Percentiles rank a stretch among this genome's conserved stretches.
Conservation (phyloP, 2,113 vertebrate genomes). For the Castor canadensis region DNA sequence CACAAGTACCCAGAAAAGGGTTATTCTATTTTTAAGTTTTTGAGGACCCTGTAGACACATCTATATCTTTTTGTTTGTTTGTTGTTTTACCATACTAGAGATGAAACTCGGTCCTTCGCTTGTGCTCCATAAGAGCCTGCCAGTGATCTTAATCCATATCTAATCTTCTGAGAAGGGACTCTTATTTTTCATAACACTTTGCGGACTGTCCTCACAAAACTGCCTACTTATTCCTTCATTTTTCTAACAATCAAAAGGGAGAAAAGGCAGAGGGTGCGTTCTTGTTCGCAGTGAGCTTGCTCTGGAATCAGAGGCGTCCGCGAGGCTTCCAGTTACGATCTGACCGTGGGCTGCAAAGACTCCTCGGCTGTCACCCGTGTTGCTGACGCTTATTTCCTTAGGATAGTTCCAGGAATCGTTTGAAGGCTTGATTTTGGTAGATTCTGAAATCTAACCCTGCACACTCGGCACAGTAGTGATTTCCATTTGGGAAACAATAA, state of each 20-base stretch:
- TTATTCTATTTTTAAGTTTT: background rate
- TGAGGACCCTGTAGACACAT: background rate
- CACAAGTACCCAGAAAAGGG: background rate
- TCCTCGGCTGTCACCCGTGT: background rate
- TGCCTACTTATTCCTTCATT: background rate
- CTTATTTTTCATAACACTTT: background rate
- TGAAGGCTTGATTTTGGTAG: conserved; percentile 27
- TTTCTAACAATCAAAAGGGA: background rate
- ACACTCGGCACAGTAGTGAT: background rate
- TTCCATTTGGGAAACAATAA: conserved; percentile 7
- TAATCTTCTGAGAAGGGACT: background rate
- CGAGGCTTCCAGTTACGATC: background rate
- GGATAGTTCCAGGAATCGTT: too few relatives aligned
- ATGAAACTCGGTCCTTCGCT: too few relatives aligned
- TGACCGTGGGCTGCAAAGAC: background rate
- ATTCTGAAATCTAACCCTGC: conserved; percentile 6
- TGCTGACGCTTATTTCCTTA: background rate
- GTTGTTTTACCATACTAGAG: too few relatives aligned
- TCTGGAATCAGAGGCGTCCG: background rate
- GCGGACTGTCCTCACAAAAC: background rate
- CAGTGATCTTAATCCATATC: too few relatives aligned
- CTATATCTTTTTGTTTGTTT: background rate
- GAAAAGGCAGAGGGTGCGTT: background rate
- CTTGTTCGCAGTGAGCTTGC: too few relatives aligned
- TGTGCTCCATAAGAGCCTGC: background rate